These are phyloP conservation scores for Threskiornis aethiopicus DNA, from an alignment of 2,797 vertebrate genomes.

Conservation along the genomic window DNA sequence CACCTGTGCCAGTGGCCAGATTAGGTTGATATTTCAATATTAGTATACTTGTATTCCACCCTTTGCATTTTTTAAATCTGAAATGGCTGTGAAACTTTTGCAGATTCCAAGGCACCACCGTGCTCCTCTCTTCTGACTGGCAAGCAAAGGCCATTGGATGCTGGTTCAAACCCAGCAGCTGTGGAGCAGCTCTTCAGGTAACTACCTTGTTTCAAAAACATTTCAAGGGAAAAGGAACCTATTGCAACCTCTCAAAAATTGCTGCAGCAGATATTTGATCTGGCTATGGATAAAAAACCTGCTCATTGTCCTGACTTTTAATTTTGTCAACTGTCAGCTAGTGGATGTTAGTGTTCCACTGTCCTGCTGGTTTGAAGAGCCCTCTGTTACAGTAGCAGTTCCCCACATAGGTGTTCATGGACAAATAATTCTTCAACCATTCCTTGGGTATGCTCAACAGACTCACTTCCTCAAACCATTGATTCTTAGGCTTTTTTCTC, in stretches of 20 bases:
- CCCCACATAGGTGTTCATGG: neutral
- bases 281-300: neutral
- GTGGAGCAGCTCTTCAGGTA: neutral
- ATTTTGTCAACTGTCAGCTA: neutral
- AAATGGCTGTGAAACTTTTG: neutral
- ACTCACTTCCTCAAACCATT: neutral
- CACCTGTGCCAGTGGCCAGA: neutral
- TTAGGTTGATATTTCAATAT: neutral
- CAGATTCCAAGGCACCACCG: neutral
- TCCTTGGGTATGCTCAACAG: neutral
- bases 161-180: neutral
- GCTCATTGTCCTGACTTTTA: neutral
- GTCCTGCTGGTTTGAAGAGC: neutral
- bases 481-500: neutral
- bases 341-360: neutral
- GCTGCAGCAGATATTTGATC: neutral
- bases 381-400: neutral
- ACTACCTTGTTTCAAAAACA: neutral
- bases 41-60: neutral
- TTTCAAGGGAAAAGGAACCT: neutral
- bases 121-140: neutral
- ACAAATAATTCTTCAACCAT: neutral
- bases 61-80: neutral
- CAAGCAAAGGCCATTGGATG: neutral
- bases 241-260: neutral